Evolutionary conservation across 2,797 vertebrate species (phyloP), one percentile per base, ranked within the genome.

Genomic region (Melanotaenia trifasciata): DNA sequence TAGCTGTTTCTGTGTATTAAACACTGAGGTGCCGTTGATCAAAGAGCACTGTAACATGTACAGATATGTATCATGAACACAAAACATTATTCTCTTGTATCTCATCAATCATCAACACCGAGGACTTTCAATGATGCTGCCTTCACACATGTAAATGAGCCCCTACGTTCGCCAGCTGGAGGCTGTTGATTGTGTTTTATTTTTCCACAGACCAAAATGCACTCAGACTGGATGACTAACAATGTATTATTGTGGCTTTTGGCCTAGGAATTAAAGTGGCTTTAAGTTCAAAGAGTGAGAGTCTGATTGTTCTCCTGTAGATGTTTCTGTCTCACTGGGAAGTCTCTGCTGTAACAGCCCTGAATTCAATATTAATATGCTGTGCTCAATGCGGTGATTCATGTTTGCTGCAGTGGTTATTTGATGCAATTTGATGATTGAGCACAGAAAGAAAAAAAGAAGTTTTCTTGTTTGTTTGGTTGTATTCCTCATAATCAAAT

Each of bases 21-120:
- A 79, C 78, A 72, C 56, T n/a, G 67, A 80, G 65, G 78, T 64
- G 45, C 64, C 80, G 90, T 92, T 78, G 45, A 88, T 91, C 88
- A 91, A 62, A 24, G 51, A 78, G 61, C 78, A 67, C 68, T 74
- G 65, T 70, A 54, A 74, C 81, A 84, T 53, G 5, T 30, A 30
- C 70, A 66, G 13, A 74, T 67, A 32, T 66, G 76, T 59, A 47
- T 1, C 68, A 53, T n/a, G 33, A 63, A 56, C 28, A 56, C 57
- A 61, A 20, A 58, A 67, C 62, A 59, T 78, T 76, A 57, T 67
- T 35, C 57, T 54, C 30, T 38, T 64, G 68, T 30, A 54, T 35
- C 26, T 54, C 80, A 87, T 92, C 79, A 77, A 86, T 90, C 87
- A 87, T 43, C 14, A 73, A 69, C 57, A 68, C 38, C n/a, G 18